Conservation (phyloP, 2,888 invertebrate genomes). For the Molanna angustata region DNA sequence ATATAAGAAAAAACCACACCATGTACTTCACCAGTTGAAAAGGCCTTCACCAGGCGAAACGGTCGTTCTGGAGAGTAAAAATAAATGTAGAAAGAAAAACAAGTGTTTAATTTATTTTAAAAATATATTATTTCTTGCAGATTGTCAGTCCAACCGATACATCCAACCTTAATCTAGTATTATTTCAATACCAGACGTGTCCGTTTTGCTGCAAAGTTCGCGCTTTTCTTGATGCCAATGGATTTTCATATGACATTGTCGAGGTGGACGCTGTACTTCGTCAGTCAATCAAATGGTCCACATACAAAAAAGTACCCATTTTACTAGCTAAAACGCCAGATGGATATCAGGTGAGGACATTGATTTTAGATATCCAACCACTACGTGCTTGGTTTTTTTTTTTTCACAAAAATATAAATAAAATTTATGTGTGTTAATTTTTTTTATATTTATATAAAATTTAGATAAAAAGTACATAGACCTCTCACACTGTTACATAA, state of each 20-base stretch:
- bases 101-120: neutral
- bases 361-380: too few relatives aligned
- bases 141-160: neutral
- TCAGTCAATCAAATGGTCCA: constrained; percentile 89
- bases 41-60: too few relatives aligned
- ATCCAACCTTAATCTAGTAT: constrained; percentile 27
- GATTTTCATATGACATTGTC: constrained; percentile 91
- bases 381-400: too few relatives aligned
- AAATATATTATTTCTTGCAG: neutral
- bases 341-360: constrained; percentile 66
- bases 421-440: too few relatives aligned
- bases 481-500: too few relatives aligned
- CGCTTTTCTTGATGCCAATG: constrained; percentile 87
- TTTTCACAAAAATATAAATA: too few relatives aligned
- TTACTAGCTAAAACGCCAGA: constrained; percentile 70
- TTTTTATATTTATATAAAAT: too few relatives aligned
- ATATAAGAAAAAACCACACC: too few relatives aligned
- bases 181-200: constrained; percentile 97
- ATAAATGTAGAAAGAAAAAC: too few relatives aligned
- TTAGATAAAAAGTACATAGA: too few relatives aligned
- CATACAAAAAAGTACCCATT: constrained; percentile 94
- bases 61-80: too few relatives aligned
- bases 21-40: too few relatives aligned
- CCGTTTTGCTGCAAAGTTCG: constrained; percentile 97
- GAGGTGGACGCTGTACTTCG: constrained; percentile 96